These are phyloP conservation scores for Brachionus paranguensis DNA, from an alignment of 1,140 invertebrate genomes.

Conservation along the genomic window DNA sequence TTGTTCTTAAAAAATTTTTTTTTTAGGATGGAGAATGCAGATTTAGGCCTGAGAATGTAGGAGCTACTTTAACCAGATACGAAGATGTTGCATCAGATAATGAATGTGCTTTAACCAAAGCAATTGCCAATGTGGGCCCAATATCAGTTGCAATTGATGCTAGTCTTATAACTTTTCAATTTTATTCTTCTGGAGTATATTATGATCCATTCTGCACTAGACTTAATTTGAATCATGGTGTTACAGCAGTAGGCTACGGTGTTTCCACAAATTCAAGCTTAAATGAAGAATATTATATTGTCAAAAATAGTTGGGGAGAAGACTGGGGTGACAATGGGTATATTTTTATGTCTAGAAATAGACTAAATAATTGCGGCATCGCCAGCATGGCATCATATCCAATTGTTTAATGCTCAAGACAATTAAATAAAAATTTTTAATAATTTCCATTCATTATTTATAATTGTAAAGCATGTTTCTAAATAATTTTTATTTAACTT, in stretches of 20 bases:
- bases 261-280: neutral
- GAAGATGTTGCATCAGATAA: constrained; percentile 37
- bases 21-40: neutral
- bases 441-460: too few relatives aligned
- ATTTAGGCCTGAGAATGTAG: neutral
- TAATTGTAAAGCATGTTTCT: too few relatives aligned
- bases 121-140: constrained; percentile 75
- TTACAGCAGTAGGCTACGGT: constrained; percentile 37
- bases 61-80: neutral
- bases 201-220: constrained; percentile 18
- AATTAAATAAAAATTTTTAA: neutral
- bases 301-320: constrained; percentile 42
- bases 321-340: constrained; percentile 55
- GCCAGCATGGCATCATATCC: constrained; percentile 65
- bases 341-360: constrained; percentile 80
- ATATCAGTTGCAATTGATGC: constrained; percentile 72
- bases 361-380: constrained; percentile 79
- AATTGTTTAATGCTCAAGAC: constrained; percentile 44
- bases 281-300: constrained; percentile 42
- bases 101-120: constrained; percentile 47
- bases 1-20: neutral
- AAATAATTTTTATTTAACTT: too few relatives aligned
- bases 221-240: constrained; percentile 9
- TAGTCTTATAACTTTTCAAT: neutral
- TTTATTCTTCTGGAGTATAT: constrained; percentile 42